phyloP scores from a whole-genome alignment of 2,888 invertebrate species.

The Bruchidius siliquastri region DNA sequence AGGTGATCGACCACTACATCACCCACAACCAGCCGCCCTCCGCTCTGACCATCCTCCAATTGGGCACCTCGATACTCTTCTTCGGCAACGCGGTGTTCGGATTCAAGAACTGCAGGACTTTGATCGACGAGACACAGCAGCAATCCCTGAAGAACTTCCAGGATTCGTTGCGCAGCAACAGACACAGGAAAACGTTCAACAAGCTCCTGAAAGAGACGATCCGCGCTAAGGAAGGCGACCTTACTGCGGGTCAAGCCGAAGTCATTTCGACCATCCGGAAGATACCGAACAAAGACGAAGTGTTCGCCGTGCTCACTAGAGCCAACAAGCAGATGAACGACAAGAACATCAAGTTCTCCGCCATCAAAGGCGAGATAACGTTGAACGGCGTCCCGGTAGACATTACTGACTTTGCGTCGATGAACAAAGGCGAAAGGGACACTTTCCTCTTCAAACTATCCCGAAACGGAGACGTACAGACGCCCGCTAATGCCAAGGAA shows the following conservation, averaged over 20 bases:
- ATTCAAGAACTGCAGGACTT: slow-evolving; percentile 29
- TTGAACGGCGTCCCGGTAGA: slow-evolving; percentile 35
- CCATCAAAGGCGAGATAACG: slow-evolving; percentile 30
- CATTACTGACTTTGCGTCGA: slow-evolving; percentile 30
- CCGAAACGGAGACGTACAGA: slow-evolving; percentile 6
- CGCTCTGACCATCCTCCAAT: slow-evolving; percentile 46
- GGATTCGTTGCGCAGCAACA: slow-evolving; percentile 52
- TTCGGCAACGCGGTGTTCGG: slow-evolving; percentile 38
- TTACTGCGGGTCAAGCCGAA: slow-evolving; percentile 50
- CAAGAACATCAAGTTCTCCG: slow-evolving; percentile 42
- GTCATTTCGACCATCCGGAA: slow-evolving; percentile 53
- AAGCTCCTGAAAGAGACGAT: slow-evolving; percentile 55
- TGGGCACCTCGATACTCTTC: slow-evolving; percentile 36
- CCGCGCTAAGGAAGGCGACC: slow-evolving; percentile 46
- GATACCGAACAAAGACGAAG: slow-evolving; percentile 54
- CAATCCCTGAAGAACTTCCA: slow-evolving; percentile 52
- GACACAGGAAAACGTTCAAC: slow-evolving; percentile 55
- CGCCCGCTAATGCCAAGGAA: slow-evolving; percentile 2
- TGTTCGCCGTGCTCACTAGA: slow-evolving; percentile 52
- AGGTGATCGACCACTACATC: slow-evolving; percentile 34
- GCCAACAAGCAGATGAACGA: slow-evolving; percentile 54
- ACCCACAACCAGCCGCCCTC: slow-evolving; percentile 34
- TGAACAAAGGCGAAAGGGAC: slow-evolving; percentile 27
- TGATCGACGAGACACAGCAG: slow-evolving; percentile 53
- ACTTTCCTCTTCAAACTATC: slow-evolving; percentile 25